Evolutionary conservation across 2,888 invertebrate genomes (phyloP), one percentile per base, ranked within the genome.

Genomic region (Dryadula phaetusa): DNA sequence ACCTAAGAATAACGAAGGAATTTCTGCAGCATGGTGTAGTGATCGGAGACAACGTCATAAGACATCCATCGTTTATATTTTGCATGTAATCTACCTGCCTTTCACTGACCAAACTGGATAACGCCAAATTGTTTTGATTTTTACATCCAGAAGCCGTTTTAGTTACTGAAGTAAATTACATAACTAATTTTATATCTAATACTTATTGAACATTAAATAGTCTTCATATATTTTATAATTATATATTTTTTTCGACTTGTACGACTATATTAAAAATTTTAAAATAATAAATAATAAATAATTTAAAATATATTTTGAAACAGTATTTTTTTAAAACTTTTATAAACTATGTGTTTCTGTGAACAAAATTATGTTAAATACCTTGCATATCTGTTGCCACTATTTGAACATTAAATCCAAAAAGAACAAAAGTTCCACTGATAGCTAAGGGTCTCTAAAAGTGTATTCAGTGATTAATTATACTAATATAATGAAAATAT

Each of bases 1-100:
- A 88, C 91, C 87, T 89, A 56, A 87, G 71, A 70, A 92, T 86
- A 53, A 88, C 79, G 64, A 93, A 93, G 0, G 92, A 90, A 72
- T 93, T 93, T 42, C 93, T 85, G 49, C 92, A 89, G 72, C 93
- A 93, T 0, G 93, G 93, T 3, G 87, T 89, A n/a, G 84, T 86
- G 47, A 92, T 88, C 0, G 93, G 88, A 1, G 93, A 93, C 47
- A 92, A 78, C 1, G 92, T 92, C 85, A 93, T 85, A 10, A 87
- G 77, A 53, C 90, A 91, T 18, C 90, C 90, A 47, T 91, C 88
- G 66, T 77, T 78, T 63, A 93, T 86, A 69, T 91, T 89, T 74
- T 92, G 88, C 82, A 86, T 84, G 68, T 77, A 87, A 75, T 93
- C 91, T 64, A 93, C 90, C 72, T 93, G 90, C 7, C 90, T 81